Conservation (phyloP, 2,888 invertebrate genomes). For the Drosophila greeni region DNA sequence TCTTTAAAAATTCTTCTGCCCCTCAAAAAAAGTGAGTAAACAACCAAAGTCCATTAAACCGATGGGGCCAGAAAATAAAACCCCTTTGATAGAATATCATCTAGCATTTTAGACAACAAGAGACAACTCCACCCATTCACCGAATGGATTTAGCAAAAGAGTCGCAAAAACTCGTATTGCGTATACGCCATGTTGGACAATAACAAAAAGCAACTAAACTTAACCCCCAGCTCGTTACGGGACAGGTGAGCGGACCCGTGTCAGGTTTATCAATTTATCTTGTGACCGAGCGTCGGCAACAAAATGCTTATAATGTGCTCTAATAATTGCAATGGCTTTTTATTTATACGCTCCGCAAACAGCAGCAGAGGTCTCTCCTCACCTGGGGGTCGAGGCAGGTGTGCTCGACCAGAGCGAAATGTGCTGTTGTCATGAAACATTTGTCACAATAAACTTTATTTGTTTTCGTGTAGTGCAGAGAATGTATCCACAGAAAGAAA, state of each 20-base stretch:
- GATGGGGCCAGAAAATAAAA: constrained; percentile 1
- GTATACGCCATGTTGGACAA: constrained; percentile 45
- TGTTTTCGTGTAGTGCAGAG: constrained; percentile 59
- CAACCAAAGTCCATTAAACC: constrained; percentile 15
- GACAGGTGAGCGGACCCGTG: constrained; percentile 40
- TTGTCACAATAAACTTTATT: constrained; percentile 74
- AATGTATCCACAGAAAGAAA: constrained; percentile 19
- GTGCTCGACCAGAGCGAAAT: constrained; percentile 51
- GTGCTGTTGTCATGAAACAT: constrained; percentile 70
- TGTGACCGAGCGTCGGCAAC: constrained; percentile 26
- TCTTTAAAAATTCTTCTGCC: not conserved
- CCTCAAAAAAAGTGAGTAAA: not conserved
- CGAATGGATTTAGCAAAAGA: constrained; percentile 32
- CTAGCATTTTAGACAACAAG: constrained; percentile 17
- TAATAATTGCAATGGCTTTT: constrained; percentile 67
- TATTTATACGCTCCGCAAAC: constrained; percentile 40
- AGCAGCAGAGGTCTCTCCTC: constrained; percentile 21
- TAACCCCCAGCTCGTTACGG: constrained; percentile 41
- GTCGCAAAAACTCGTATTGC: constrained; percentile 52
- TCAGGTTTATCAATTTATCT: constrained; percentile 58
- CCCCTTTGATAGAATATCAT: constrained; percentile 8
- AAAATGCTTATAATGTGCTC: constrained; percentile 60
- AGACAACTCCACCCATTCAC: not conserved
- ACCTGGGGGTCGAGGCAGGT: constrained; percentile 35
- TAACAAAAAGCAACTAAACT: constrained; percentile 20